These are phyloP conservation scores for Eupithecia subumbrata DNA, from an alignment of 2,888 invertebrate species.

Conservation along the genomic window DNA sequence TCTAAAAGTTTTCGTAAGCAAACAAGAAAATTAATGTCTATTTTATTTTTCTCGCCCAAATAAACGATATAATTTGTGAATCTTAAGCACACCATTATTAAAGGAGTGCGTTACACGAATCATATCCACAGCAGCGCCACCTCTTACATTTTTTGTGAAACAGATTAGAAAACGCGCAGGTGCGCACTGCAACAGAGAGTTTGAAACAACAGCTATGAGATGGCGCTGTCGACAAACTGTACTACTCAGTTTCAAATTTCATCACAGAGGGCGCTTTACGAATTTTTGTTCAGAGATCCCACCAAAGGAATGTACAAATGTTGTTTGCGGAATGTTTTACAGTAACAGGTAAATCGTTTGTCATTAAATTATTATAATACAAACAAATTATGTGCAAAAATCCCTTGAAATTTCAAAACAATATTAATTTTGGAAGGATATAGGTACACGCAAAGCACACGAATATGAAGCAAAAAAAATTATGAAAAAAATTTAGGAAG, in stretches of 20 bases:
- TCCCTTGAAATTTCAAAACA: too few species aligned
- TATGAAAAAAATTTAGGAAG: too few species aligned
- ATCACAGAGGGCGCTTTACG: not conserved
- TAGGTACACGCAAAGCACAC: too few species aligned
- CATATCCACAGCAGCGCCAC: not conserved
- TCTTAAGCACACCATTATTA: not conserved
- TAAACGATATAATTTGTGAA: not conserved
- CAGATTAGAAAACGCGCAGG: not conserved
- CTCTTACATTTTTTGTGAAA: not conserved
- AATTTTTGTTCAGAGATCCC: too few species aligned
- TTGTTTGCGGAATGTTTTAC: too few species aligned
- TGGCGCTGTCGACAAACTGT: not conserved
- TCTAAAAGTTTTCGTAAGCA: not conserved
- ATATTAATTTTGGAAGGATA: too few species aligned
- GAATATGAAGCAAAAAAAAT: too few species aligned
- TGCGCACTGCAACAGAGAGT: not conserved
- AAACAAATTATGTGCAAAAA: too few species aligned
- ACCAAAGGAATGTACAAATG: too few species aligned
- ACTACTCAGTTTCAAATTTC: not conserved
- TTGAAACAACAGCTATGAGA: not conserved
- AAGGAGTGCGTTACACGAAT: not conserved
- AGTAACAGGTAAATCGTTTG: too few species aligned
- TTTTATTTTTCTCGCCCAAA: not conserved
- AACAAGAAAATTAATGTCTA: constrained; percentile 4
- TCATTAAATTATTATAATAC: too few species aligned